These are phyloP conservation scores for Barbus barbus DNA, from an alignment of 2,113 vertebrate species.

Conservation along the genomic window DNA sequence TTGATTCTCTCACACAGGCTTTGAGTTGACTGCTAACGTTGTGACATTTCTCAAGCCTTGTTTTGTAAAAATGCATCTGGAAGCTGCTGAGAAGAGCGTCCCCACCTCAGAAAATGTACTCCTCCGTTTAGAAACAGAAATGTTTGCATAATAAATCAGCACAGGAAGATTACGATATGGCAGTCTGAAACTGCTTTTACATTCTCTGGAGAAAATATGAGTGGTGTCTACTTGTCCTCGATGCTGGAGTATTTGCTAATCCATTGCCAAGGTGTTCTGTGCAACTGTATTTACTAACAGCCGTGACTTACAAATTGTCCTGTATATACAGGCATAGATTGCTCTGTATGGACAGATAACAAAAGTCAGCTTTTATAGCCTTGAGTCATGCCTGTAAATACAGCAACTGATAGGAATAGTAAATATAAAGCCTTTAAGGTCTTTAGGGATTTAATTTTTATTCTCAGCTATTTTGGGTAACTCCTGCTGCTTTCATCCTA, in stretches of 20 bases:
- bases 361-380: neutral
- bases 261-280: neutral
- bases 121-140: neutral
- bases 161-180: neutral
- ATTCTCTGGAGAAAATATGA: neutral
- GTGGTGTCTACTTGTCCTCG: neutral
- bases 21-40: neutral
- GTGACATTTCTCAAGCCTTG: constrained; percentile 25
- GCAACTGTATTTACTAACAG: constrained; percentile 3
- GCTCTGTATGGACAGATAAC: neutral
- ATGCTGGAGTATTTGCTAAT: neutral
- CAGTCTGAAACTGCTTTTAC: neutral
- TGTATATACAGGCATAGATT: neutral
- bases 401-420: neutral
- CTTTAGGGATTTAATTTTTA: constrained; percentile 9
- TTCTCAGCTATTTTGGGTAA: neutral
- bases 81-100: neutral
- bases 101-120: neutral
- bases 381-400: neutral
- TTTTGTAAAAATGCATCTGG: constrained; percentile 25
- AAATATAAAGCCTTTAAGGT: neutral
- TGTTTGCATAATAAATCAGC: neutral
- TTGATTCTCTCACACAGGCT: neutral
- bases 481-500: constrained; percentile 9
- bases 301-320: neutral